Evolutionary conservation across 2,888 invertebrate species (phyloP).

Genomic region (Chydorus sphaericus): DNA sequence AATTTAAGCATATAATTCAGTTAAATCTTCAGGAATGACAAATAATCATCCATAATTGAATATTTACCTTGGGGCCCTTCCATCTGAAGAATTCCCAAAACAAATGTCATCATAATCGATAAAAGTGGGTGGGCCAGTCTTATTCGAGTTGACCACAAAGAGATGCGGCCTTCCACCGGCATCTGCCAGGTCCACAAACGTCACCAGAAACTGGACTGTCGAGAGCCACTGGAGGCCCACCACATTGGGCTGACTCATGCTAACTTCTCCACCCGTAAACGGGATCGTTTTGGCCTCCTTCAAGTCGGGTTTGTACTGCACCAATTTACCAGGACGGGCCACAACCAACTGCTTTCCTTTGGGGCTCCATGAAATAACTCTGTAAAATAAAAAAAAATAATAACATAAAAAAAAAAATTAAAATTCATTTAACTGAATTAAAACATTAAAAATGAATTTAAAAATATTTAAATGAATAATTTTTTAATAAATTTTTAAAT

Average conservation of each 20-base stretch:
- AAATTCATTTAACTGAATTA: too few species aligned
- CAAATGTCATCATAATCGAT: conserved; percentile 73
- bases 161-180: conserved; percentile 28
- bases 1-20: too few species aligned
- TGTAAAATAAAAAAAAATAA: neutral
- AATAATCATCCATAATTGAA: too few species aligned
- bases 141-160: conserved; percentile 50
- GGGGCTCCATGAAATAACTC: conserved; percentile 70
- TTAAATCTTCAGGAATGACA: too few species aligned
- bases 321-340: conserved; percentile 70
- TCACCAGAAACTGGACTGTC: conserved; percentile 69
- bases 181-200: conserved; percentile 45
- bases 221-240: conserved; percentile 52
- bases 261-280: conserved; percentile 13
- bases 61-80: too few species aligned
- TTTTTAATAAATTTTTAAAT: too few species aligned
- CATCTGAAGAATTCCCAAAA: conserved; percentile 53
- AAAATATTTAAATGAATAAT: too few species aligned
- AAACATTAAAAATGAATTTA: too few species aligned
- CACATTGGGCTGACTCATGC: conserved; percentile 22
- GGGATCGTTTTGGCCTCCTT: conserved; percentile 59
- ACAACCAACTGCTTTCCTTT: conserved; percentile 93
- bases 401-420: neutral
- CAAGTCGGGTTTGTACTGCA: conserved; percentile 80
- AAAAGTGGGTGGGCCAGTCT: conserved; percentile 48